These are phyloP conservation scores for Paralvinella palmiformis DNA, from an alignment of 1,140 invertebrate genomes.

Conservation along the genomic window DNA sequence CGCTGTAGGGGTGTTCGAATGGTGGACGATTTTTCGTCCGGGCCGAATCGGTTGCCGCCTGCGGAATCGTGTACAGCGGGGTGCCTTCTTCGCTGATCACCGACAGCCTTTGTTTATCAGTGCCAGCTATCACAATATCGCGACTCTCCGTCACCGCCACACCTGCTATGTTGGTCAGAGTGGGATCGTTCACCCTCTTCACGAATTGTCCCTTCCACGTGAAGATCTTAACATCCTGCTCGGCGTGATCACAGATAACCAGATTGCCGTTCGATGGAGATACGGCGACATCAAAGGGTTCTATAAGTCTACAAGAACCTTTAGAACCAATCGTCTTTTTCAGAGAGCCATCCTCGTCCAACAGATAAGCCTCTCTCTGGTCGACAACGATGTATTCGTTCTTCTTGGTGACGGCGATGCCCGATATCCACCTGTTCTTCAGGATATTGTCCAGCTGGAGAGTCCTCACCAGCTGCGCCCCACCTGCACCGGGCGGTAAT, in stretches of 20 bases:
- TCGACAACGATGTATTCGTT: slow-evolving; percentile 1
- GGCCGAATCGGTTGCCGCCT: neutral
- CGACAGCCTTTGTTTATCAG: neutral
- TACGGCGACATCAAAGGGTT: neutral
- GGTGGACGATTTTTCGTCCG: too few relatives aligned
- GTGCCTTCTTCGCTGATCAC: neutral
- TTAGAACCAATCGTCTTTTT: neutral
- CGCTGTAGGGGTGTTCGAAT: slow-evolving; percentile 8
- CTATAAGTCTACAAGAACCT: neutral
- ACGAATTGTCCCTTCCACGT: neutral
- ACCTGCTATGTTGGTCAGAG: slow-evolving; percentile 8
- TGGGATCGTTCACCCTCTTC: neutral
- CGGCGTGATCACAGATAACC: slow-evolving; percentile 1
- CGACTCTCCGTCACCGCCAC: neutral
- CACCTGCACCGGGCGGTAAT: too few relatives aligned
- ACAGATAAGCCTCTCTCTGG: neutral
- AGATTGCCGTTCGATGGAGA: neutral
- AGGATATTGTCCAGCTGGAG: neutral
- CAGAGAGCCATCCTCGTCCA: neutral
- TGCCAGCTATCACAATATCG: slow-evolving; percentile 3
- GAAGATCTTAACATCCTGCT: slow-evolving; percentile 7
- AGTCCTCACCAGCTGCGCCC: neutral
- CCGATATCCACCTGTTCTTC: slow-evolving; percentile 11
- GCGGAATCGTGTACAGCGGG: neutral
- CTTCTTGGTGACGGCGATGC: neutral